These are phyloP conservation scores for Urechis unicinctus DNA, from an alignment of 2,888 invertebrate genomes.

Conservation along the genomic window DNA sequence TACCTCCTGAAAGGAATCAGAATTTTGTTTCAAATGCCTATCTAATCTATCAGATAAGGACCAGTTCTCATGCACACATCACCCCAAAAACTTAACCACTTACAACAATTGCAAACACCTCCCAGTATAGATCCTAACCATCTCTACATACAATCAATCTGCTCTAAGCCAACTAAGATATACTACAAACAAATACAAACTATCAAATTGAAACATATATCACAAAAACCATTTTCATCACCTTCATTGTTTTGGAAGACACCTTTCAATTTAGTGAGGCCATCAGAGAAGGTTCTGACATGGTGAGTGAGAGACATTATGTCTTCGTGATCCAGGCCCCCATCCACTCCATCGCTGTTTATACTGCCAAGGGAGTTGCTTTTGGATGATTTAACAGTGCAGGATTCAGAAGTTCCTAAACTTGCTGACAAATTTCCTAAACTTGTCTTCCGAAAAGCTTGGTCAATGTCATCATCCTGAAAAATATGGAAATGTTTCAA, in stretches of 20 bases:
- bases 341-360: conserved; percentile 43
- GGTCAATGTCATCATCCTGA: neutral
- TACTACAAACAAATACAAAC: too few relatives aligned
- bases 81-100: too few relatives aligned
- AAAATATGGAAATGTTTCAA: neutral
- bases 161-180: too few relatives aligned
- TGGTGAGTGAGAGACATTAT: conserved; percentile 53
- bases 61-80: too few relatives aligned
- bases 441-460: neutral
- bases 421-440: neutral
- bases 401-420: neutral
- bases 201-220: too few relatives aligned
- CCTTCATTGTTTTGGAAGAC: conserved; percentile 30
- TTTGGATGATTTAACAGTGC: conserved; percentile 5
- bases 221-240: too few relatives aligned
- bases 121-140: too few relatives aligned
- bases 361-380: conserved; percentile 46
- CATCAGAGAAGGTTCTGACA: conserved; percentile 54
- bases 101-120: too few relatives aligned
- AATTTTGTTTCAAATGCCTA: too few relatives aligned
- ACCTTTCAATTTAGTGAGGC: conserved; percentile 50
- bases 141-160: too few relatives aligned
- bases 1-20: too few relatives aligned
- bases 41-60: too few relatives aligned
- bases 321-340: conserved; percentile 52